Conservation (phyloP, 2,113 vertebrate genomes). For the Marmota flaviventris region DNA sequence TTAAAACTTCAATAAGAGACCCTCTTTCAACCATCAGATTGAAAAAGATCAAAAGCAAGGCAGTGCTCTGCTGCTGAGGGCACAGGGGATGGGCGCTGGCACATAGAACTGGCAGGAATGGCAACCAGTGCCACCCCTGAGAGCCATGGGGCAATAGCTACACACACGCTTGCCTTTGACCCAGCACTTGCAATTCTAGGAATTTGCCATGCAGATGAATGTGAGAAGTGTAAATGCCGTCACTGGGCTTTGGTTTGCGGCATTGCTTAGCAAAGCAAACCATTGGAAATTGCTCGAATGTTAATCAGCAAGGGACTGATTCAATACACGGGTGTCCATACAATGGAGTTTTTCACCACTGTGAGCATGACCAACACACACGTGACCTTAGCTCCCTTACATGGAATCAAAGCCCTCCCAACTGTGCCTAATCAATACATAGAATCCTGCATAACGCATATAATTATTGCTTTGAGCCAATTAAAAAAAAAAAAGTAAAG, state of each 20-base stretch:
- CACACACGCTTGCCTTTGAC: neutral
- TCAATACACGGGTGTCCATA: rapidly evolving
- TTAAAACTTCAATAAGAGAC: slow-evolving; percentile 56
- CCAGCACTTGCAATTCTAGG: neutral
- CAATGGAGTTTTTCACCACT: neutral
- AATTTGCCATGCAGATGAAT: rapidly evolving
- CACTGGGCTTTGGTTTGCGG: neutral
- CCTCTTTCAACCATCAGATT: slow-evolving; percentile 30
- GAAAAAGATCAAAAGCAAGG: slow-evolving; percentile 4
- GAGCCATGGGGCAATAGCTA: neutral
- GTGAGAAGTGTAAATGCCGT: rapidly evolving
- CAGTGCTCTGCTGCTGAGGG: neutral
- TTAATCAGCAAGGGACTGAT: too few species aligned
- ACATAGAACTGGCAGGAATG: neutral
- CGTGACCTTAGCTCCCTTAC: neutral
- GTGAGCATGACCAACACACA: neutral
- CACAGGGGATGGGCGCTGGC: rapidly evolving
- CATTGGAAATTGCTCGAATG: neutral
- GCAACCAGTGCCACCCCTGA: neutral
- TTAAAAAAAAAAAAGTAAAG: neutral
- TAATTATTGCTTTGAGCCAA: neutral
- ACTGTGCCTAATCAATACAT: rapidly evolving
- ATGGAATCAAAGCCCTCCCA: rapidly evolving
- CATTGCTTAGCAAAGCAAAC: neutral
- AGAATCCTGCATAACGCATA: neutral